Evolutionary conservation across 2,888 invertebrate genomes (phyloP).

Genomic region (Pristionchus exspectatus): DNA sequence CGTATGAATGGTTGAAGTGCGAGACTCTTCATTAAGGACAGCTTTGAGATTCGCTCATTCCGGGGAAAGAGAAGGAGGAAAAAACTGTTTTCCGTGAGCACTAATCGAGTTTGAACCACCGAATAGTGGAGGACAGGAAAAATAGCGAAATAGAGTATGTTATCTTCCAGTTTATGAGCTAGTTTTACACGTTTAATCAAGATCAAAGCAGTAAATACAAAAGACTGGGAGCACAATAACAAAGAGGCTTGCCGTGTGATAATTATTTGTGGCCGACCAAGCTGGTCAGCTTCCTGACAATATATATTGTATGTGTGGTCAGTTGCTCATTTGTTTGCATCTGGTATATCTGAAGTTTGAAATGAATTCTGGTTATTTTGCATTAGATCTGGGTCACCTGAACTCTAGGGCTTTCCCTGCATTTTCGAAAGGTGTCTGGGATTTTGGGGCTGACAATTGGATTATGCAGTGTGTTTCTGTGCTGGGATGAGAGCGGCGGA

Average conservation of each 20-base stretch:
- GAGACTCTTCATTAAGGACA: background rate
- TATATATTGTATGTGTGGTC: too few relatives aligned
- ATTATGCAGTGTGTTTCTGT: constrained; percentile 15
- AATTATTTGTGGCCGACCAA: background rate
- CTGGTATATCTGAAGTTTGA: too few relatives aligned
- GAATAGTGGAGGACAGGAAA: background rate
- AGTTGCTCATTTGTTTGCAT: too few relatives aligned
- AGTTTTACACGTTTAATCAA: background rate
- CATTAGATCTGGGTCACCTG: too few relatives aligned
- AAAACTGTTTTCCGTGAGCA: background rate
- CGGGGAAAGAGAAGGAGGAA: background rate
- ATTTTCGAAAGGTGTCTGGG: background rate
- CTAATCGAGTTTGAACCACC: background rate
- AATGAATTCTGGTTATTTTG: background rate
- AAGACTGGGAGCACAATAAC: background rate
- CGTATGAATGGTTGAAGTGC: background rate
- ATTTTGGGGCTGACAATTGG: background rate
- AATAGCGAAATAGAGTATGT: background rate
- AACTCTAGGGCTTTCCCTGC: background rate
- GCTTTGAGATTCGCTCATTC: background rate
- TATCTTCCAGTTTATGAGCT: background rate
- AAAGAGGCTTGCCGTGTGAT: background rate
- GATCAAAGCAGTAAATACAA: background rate
- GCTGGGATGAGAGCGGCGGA: background rate
- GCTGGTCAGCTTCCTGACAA: background rate